Evolutionary conservation across 2,888 invertebrate species (phyloP), one percentile per base, ranked within the genome.

Genomic region (Cantharis rufa): DNA sequence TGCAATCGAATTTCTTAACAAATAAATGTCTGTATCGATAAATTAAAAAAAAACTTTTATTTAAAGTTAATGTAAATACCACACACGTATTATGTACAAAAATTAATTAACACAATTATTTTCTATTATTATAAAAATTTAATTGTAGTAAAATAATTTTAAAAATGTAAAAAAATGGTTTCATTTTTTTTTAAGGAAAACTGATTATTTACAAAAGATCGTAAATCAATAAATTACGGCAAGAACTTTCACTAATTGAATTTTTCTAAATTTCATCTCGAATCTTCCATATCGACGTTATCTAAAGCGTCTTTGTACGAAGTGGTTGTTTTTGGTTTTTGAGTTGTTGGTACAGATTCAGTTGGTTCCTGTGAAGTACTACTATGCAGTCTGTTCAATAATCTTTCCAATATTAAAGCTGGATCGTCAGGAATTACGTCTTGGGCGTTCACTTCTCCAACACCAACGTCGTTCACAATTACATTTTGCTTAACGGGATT

Each of bases 401-500:
- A 68, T 15, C 80, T 74, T 18, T 74, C 70, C 24, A 83, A 63
- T 21, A 70, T 76, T 11, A 77, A 15, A 9, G 68, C 62, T 5
- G 78, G 48, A 78, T 86, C 85, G 15, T 82, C 84, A 5, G 86
- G 86, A 24, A 86, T 85, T 10, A 88, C 88, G 10, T 86, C 86
- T 81, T 87, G 87, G 5, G 88, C 88, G 71, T 88, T 87, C 68
- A 88, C 86, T 83, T 88, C 88, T 1, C 88, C 88, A 24, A 87
- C 82, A n/a, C 83, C 88, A 21, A 87, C 76, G 4, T 85, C 86
- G 80, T 15, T 15, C 68, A 16, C 15, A 3, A 61, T 64, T 21
- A 74, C 15, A 3, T 15, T 15, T 71, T 72, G 62, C 21, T 24
- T 16, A 27, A 64, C 21, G 68, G 62, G 62, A 15, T 16, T 62